These are phyloP conservation scores for Heteronetta atricapilla DNA, from an alignment of 2,113 vertebrate genomes.

Conservation along the genomic window DNA sequence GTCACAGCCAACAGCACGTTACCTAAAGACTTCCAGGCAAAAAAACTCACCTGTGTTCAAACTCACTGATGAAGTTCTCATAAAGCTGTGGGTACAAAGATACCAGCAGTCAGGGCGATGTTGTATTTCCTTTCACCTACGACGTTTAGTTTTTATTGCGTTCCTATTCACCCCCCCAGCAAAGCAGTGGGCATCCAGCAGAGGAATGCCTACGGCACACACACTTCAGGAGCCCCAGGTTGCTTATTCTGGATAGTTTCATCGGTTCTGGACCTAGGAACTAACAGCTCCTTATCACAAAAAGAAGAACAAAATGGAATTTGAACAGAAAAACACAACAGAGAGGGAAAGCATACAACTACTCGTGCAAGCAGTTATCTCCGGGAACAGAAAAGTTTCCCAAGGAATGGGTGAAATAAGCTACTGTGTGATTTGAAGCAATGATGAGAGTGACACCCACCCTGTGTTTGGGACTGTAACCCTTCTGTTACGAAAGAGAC, in stretches of 20 bases:
- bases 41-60: constrained; percentile 92
- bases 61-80: constrained; percentile 96
- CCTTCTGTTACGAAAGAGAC: accelerated
- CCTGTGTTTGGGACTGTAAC: accelerated
- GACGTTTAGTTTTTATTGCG: accelerated
- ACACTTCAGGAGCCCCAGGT: neutral
- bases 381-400: accelerated
- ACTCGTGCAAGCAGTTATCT: accelerated
- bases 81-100: constrained; percentile 83
- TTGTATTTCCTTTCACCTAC: accelerated
- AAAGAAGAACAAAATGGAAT: neutral
- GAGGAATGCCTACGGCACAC: neutral
- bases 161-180: neutral
- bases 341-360: accelerated
- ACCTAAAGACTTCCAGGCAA: neutral
- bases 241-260: accelerated
- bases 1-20: accelerated
- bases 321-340: neutral
- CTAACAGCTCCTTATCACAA: accelerated
- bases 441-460: accelerated
- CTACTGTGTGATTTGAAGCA: accelerated
- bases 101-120: neutral
- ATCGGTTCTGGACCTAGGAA: neutral
- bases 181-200: accelerated
- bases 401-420: accelerated